A percentile compares a stretch with the other conserved stretches of the same genome.
These are phyloP conservation scores for Liopterus haemorrhoidalis DNA, from an alignment of 2,888 invertebrate genomes.

Conservation along the genomic window DNA sequence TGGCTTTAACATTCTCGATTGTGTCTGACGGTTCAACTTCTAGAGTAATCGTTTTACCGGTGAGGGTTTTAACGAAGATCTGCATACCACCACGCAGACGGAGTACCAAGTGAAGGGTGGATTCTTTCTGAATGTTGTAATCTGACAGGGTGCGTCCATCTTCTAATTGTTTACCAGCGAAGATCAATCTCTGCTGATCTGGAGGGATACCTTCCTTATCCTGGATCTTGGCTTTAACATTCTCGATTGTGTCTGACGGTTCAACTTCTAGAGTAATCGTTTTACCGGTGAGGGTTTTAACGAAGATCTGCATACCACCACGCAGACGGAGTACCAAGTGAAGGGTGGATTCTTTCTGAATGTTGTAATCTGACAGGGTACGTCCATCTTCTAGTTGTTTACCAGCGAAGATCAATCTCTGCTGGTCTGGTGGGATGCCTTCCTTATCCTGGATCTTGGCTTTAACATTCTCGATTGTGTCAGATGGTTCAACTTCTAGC, in stretches of 20 bases:
- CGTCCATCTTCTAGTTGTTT: constrained; percentile 57
- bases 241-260: constrained; percentile 56
- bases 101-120: constrained; percentile 52
- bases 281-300: constrained; percentile 50
- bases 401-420: constrained; percentile 56
- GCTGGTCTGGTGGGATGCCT: constrained; percentile 60
- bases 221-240: constrained; percentile 54
- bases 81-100: constrained; percentile 64
- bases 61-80: constrained; percentile 52
- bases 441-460: constrained; percentile 63
- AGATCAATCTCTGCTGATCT: constrained; percentile 59
- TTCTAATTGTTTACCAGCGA: constrained; percentile 63
- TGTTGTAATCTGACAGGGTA: constrained; percentile 57
- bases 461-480: constrained; percentile 58
- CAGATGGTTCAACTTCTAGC: constrained; percentile 54
- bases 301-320: constrained; percentile 59
- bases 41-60: constrained; percentile 50
- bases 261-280: constrained; percentile 54
- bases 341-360: constrained; percentile 56
- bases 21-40: constrained; percentile 73
- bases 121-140: constrained; percentile 63
- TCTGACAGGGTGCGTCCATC: constrained; percentile 60
- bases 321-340: constrained; percentile 51
- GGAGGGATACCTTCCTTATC: constrained; percentile 70
- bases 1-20: constrained; percentile 90